Conservation (phyloP, 2,888 invertebrate species). For the Aporophyla nigra region DNA sequence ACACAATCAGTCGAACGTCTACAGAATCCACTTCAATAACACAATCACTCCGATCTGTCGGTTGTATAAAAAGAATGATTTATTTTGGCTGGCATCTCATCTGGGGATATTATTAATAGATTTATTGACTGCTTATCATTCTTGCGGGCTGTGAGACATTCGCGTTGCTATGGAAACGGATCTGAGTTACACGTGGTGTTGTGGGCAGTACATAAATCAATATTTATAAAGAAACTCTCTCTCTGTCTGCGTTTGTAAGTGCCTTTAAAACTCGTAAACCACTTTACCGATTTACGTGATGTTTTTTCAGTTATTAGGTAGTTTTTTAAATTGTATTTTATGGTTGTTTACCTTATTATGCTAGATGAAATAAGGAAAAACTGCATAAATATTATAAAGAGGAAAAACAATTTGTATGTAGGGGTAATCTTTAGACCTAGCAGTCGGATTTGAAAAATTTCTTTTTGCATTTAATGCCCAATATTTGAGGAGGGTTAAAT, state of each 20-base stretch:
- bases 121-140: constrained; percentile 51
- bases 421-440: no score
- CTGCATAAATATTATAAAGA: no score
- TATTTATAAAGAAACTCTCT: background rate
- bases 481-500: no score
- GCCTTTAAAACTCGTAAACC: background rate
- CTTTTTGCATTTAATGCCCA: no score
- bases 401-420: no score
- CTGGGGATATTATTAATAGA: constrained; percentile 44
- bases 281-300: constrained; percentile 5
- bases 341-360: background rate
- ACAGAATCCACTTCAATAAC: constrained; percentile 30
- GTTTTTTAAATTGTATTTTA: background rate
- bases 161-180: constrained; percentile 50
- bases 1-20: constrained; percentile 28
- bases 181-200: constrained; percentile 16
- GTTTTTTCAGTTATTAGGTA: background rate
- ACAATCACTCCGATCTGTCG: constrained; percentile 10
- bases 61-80: constrained; percentile 52
- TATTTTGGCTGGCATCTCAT: constrained; percentile 39
- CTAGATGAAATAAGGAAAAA: background rate
- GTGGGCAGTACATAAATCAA: constrained; percentile 8
- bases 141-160: constrained; percentile 30
- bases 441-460: no score
- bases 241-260: background rate